These are phyloP conservation scores for Trinorchestia longiramus DNA, from an alignment of 1,140 invertebrate genomes.

Conservation along the genomic window DNA sequence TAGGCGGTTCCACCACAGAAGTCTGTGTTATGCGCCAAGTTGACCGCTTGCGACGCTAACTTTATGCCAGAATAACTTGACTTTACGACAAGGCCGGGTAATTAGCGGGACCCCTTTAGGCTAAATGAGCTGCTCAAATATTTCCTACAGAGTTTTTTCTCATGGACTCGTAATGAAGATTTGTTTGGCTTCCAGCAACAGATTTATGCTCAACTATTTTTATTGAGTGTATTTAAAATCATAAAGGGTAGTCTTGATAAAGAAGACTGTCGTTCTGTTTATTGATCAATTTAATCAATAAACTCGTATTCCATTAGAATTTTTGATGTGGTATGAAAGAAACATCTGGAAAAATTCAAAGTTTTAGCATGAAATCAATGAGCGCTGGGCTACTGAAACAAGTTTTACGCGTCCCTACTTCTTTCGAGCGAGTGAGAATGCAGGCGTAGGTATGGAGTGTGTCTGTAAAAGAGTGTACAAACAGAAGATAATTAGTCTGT, in stretches of 20 bases:
- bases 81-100: neutral
- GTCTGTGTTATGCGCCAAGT: neutral
- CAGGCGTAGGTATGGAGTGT: neutral
- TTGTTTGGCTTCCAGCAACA: neutral
- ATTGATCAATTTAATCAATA: neutral
- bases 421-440: neutral
- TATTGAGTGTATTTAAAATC: neutral
- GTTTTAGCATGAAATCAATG: neutral
- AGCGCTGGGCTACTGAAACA: neutral
- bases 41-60: neutral
- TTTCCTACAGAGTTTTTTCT: neutral
- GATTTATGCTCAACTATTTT: neutral
- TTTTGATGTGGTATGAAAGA: neutral
- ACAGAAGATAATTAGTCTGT: slow-evolving; percentile 45
- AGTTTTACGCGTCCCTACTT: neutral
- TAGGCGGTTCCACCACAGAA: neutral
- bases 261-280: neutral
- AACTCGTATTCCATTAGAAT: neutral
- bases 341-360: neutral
- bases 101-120: slow-evolving; percentile 14
- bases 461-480: neutral
- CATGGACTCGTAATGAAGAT: neutral
- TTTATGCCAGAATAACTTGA: slow-evolving; percentile 15
- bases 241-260: neutral
- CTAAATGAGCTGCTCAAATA: neutral